phyloP scores from a whole-genome alignment of 2,888 invertebrate genomes.

The Eurytoma adleriae region DNA sequence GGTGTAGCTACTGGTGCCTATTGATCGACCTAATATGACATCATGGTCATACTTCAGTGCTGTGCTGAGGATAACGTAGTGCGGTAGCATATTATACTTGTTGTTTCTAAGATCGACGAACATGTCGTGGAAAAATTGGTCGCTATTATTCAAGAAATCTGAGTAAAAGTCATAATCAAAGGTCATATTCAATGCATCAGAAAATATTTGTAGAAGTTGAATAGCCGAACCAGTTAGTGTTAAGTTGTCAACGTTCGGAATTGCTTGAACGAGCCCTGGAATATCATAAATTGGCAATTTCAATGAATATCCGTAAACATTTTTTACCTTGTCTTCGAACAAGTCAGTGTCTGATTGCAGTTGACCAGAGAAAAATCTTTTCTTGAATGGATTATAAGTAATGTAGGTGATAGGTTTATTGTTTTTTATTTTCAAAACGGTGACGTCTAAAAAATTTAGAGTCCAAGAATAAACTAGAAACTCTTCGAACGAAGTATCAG shows the following conservation, averaged over 20 bases:
- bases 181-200: background rate
- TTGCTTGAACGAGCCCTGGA: no score
- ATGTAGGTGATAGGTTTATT: background rate
- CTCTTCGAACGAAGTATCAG: background rate
- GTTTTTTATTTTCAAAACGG: background rate
- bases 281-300: background rate
- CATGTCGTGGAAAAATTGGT: background rate
- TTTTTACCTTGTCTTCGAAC: background rate
- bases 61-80: background rate
- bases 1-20: background rate
- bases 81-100: background rate
- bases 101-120: background rate
- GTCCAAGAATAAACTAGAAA: background rate
- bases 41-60: background rate
- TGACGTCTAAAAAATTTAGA: background rate
- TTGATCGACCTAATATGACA: background rate
- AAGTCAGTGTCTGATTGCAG: background rate
- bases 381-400: background rate
- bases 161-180: background rate
- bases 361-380: background rate
- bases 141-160: background rate
- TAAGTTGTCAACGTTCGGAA: background rate
- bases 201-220: background rate
- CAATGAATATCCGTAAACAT: background rate
- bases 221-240: background rate